These are phyloP conservation scores for Nothocercus nigrocapillus DNA, from an alignment of 2,113 vertebrate species.

Conservation along the genomic window DNA sequence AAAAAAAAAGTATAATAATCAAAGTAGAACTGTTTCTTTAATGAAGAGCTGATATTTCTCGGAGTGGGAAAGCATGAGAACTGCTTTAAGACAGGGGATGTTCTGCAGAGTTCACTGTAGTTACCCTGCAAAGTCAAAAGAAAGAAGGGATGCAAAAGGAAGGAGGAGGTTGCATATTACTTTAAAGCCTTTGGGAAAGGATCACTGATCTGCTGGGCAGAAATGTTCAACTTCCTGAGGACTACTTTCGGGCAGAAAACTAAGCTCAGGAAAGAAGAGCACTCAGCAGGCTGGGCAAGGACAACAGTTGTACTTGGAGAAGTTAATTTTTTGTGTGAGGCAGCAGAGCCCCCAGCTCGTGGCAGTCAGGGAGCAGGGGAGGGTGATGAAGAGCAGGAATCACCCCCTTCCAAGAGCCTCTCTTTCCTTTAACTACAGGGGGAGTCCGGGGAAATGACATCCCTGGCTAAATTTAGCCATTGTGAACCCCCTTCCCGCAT, in stretches of 20 bases:
- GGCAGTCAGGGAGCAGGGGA: background rate
- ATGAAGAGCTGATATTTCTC: background rate
- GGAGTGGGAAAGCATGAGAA: background rate
- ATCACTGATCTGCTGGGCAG: background rate
- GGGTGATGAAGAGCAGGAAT: background rate
- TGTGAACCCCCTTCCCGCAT: conserved; percentile 63
- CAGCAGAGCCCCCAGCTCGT: background rate
- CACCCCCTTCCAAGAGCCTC: background rate
- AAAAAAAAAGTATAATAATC: background rate
- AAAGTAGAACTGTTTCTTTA: background rate
- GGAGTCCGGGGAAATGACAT: conserved; percentile 46
- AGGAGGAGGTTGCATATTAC: background rate
- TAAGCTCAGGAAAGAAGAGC: background rate
- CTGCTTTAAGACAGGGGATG: background rate
- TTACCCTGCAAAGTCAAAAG: background rate
- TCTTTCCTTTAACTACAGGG: conserved; percentile 65
- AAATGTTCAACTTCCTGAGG: background rate
- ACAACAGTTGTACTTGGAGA: background rate
- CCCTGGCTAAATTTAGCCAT: conserved; percentile 59
- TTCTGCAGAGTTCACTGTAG: background rate
- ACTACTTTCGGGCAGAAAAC: background rate
- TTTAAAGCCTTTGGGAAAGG: background rate
- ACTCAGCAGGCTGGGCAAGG: background rate
- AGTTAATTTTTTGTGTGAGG: background rate
- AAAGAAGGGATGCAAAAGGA: background rate